Evolutionary conservation across 2,797 vertebrate genomes (phyloP), one percentile per base, ranked within the genome.

Genomic region (Craterocephalus amniculus): DNA sequence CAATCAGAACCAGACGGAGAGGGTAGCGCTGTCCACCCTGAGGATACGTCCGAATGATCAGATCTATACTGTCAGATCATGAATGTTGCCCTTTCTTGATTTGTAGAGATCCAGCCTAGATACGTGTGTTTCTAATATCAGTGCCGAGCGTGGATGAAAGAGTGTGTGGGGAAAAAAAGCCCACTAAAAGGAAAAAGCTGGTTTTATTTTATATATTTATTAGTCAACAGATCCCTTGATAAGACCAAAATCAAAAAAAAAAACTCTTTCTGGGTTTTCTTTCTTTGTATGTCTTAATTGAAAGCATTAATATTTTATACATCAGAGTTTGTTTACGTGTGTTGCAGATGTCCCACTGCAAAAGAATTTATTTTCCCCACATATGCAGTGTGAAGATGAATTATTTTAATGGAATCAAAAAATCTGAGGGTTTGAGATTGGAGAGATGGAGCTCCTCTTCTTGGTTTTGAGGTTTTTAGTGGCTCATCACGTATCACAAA

Each of bases 1-100:
- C 87, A 80, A 70, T 86, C 84, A 64, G 86, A 90, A 79, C 78
- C 74, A 32, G 87, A 75, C 71, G 83, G 73, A 29, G 83, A 91
- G 62, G 76, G 49, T 58, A 79, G 91, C 58, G 93, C 95, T 22
- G 79, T 89, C 0, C 92, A 94, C 0, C 81, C 88, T 0, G 83
- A 94, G 4, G 93, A 94, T 87, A 95, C 91, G 63, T 92, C 92
- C 32, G 90, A 96, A 84, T 95, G 93, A 96, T 78, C 9, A 16
- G 22, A 80, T 79, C 67, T 80, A 70, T 63, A 48, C 48, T 74
- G 74, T 76, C 70, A 31, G 70, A 72, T 87, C 77, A 60, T 82
- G 86, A 88, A 85, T 86, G 84, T 87, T 72, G 68, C 81, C 32
- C 38, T 87, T 87, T 85, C 79, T 77, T 83, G 84, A 71, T 86